A percentile compares a stretch with the other conserved stretches of the same genome.
These are phyloP conservation scores for Ondatra zibethicus DNA, from an alignment of 2,113 vertebrate species.

Conservation along the genomic window DNA sequence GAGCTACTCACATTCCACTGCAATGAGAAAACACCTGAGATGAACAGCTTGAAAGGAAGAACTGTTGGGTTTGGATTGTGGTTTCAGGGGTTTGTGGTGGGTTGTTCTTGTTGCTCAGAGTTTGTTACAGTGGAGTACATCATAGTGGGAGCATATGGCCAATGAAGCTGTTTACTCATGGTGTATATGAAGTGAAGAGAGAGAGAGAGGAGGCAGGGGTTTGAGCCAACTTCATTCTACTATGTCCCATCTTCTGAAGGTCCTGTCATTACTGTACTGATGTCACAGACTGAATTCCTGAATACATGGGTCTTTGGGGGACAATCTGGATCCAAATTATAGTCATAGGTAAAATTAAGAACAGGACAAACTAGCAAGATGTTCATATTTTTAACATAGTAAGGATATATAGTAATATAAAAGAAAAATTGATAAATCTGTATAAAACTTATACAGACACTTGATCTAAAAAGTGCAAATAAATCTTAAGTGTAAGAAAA, in stretches of 20 bases:
- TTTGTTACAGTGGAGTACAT: neutral
- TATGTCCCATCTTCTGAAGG: neutral
- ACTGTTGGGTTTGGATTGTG: neutral
- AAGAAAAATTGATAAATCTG: constrained; percentile 1
- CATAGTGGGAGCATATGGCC: neutral
- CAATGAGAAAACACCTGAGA: neutral
- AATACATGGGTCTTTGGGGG: neutral
- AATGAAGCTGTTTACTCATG: neutral
- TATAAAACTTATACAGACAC: constrained; percentile 15
- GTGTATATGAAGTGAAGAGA: neutral
- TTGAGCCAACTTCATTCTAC: neutral
- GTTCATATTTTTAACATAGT: neutral
- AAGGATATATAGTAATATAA: neutral
- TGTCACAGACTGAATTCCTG: neutral
- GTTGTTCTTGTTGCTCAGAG: neutral
- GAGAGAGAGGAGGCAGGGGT: neutral
- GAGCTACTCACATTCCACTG: neutral
- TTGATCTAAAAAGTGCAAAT: neutral
- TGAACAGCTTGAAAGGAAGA: neutral
- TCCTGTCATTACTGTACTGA: neutral
- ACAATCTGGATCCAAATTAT: neutral
- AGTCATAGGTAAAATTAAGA: constrained; percentile 19
- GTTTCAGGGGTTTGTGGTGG: neutral
- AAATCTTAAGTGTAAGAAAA: neutral
- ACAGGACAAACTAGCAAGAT: neutral